Percentiles rank a stretch among this genome's conserved stretches.
Evolutionary conservation across 2,797 vertebrate genomes (phyloP).

Genomic region (Babyrousa celebensis): DNA sequence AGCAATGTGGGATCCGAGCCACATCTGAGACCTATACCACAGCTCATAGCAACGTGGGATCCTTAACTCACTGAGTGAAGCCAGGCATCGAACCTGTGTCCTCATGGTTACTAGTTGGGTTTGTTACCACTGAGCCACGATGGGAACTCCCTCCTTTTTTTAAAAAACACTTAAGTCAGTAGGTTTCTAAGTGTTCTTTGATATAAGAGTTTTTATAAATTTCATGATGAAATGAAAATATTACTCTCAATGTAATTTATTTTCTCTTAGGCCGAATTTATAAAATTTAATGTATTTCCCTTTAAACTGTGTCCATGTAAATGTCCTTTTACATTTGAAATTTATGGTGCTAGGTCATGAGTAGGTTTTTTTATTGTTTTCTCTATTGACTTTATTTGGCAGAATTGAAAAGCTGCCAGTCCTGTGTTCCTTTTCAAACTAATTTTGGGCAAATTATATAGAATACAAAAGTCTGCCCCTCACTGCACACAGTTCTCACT

Average conservation of each 20-base stretch:
- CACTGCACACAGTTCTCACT: not conserved
- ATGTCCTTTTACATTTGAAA: not conserved
- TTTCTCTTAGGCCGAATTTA: conserved; percentile 34
- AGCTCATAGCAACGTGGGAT: no score
- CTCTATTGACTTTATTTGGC: not conserved
- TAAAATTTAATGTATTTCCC: conserved; percentile 25
- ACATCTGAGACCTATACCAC: no score
- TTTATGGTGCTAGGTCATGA: conserved; percentile 32
- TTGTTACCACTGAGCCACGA: no score
- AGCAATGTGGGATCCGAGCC: no score
- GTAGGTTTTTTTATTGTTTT: not conserved
- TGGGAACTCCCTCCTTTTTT: not conserved
- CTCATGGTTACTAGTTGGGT: no score
- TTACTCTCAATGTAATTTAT: conserved; percentile 2
- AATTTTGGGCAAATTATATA: conserved; percentile 47
- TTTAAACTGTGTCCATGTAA: conserved; percentile 15
- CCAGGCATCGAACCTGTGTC: no score
- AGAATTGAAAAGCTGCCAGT: not conserved
- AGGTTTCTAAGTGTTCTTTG: conserved; percentile 50
- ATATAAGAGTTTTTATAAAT: conserved; percentile 53
- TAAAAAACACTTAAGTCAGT: not conserved
- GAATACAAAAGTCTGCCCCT: not conserved
- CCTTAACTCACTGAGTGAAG: no score
- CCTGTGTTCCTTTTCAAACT: not conserved
- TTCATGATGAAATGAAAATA: conserved; percentile 54